Conservation (phyloP, 1,140 invertebrate species). For the Melanaphis sacchari region DNA sequence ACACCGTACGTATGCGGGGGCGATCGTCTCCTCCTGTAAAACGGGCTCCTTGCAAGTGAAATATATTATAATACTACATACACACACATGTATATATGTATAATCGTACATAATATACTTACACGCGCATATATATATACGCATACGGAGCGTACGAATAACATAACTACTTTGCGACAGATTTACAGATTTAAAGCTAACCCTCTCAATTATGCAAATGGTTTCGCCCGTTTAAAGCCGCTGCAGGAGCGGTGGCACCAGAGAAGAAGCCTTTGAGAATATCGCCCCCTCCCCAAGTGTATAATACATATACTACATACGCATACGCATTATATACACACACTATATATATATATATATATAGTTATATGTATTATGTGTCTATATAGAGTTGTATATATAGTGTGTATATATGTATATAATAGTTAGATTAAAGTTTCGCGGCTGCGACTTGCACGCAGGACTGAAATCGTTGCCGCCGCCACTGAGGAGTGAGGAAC, state of each 20-base stretch:
- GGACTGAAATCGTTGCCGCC: background rate
- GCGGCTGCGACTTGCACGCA: background rate
- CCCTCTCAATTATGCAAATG: slow-evolving; percentile 57
- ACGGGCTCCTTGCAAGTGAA: background rate
- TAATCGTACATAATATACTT: no score
- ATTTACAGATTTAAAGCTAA: slow-evolving; percentile 57
- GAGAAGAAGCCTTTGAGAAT: slow-evolving; percentile 35
- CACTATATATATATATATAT: no score
- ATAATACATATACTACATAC: background rate
- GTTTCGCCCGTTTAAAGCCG: slow-evolving; percentile 34
- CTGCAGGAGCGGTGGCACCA: background rate
- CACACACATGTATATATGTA: background rate
- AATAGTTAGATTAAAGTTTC: slow-evolving; percentile 47
- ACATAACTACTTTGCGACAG: slow-evolving; percentile 56
- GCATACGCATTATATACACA: background rate
- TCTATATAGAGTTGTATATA: background rate
- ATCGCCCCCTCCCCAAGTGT: background rate
- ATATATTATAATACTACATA: background rate
- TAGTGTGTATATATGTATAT: background rate
- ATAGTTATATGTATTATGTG: no score
- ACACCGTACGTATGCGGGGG: background rate
- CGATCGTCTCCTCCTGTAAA: background rate
- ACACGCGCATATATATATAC: background rate
- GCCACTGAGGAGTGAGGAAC: background rate
- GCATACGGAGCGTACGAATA: background rate